Evolutionary conservation across 1,140 invertebrate genomes (phyloP).

Genomic region (Psix sp.): DNA sequence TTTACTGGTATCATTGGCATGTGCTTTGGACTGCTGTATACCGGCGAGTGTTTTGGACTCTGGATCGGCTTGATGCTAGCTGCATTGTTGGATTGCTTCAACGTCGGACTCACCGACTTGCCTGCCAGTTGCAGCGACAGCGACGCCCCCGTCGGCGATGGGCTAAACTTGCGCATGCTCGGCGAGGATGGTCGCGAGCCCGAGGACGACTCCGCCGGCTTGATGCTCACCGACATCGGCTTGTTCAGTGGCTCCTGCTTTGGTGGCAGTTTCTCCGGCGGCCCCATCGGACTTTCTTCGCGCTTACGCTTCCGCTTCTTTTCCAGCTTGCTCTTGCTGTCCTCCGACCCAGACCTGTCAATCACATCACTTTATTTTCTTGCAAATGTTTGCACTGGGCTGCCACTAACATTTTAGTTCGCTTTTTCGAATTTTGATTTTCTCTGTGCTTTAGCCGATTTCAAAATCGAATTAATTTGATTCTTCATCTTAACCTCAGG

Average conservation of each 20-base stretch:
- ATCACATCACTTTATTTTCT: slow-evolving; percentile 44
- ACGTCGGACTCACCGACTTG: slow-evolving; percentile 79
- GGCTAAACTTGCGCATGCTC: slow-evolving; percentile 81
- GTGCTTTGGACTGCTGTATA: slow-evolving; percentile 87
- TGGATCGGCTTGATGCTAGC: slow-evolving; percentile 79
- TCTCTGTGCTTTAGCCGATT: neutral
- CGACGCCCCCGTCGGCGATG: slow-evolving; percentile 80
- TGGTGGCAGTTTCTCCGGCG: slow-evolving; percentile 86
- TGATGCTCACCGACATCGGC: slow-evolving; percentile 84
- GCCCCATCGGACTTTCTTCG: slow-evolving; percentile 88
- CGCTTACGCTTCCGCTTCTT: slow-evolving; percentile 88
- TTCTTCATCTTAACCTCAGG: no score
- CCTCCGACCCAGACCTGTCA: slow-evolving; percentile 62
- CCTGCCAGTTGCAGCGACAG: slow-evolving; percentile 79
- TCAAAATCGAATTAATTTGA: no score
- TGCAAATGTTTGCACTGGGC: slow-evolving; percentile 16
- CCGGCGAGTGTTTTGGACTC: slow-evolving; percentile 86
- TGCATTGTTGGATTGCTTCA: slow-evolving; percentile 71
- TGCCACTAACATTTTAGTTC: slow-evolving; percentile 22
- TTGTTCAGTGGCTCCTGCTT: slow-evolving; percentile 84
- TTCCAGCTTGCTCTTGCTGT: slow-evolving; percentile 82
- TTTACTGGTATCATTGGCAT: slow-evolving; percentile 77
- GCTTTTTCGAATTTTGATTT: neutral
- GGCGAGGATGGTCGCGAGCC: slow-evolving; percentile 80
- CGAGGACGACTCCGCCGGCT: slow-evolving; percentile 83